phyloP scores from a whole-genome alignment of 2,113 vertebrate genomes.

The Heptranchias perlo region DNA sequence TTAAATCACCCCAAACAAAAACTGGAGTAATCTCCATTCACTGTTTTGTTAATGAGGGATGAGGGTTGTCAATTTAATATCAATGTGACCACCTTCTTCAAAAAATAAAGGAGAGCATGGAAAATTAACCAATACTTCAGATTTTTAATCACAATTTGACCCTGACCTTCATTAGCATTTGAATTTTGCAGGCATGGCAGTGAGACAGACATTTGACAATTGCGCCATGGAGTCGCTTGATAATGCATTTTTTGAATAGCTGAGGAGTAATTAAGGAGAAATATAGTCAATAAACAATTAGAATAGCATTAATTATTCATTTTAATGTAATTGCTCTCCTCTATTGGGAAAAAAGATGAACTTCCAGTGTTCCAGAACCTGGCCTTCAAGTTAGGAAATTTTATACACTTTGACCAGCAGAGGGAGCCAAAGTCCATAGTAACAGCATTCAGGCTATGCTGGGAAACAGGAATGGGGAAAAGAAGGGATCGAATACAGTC shows the following conservation, averaged over 20 bases:
- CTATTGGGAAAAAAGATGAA: not conserved
- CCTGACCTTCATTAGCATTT: not conserved
- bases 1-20: not conserved
- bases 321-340: conserved; percentile 8
- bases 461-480: not conserved
- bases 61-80: not conserved
- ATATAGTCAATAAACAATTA: conserved; percentile 34
- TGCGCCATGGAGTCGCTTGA: not conserved
- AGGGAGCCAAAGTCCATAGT: not conserved
- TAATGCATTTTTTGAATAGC: conserved; percentile 19
- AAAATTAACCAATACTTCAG: not conserved
- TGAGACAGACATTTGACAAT: not conserved
- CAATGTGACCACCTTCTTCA: not conserved
- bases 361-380: not conserved
- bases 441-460: not conserved
- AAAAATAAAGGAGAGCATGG: not conserved
- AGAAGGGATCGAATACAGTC: not conserved
- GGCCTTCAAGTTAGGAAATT: not conserved
- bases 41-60: not conserved
- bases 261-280: conserved; percentile 28
- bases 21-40: not conserved
- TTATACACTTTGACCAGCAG: not conserved
- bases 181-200: conserved; percentile 1
- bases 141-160: not conserved
- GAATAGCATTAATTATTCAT: conserved; percentile 30